phyloP scores from a whole-genome alignment of 2,113 vertebrate genomes.

The Columba livia region DNA sequence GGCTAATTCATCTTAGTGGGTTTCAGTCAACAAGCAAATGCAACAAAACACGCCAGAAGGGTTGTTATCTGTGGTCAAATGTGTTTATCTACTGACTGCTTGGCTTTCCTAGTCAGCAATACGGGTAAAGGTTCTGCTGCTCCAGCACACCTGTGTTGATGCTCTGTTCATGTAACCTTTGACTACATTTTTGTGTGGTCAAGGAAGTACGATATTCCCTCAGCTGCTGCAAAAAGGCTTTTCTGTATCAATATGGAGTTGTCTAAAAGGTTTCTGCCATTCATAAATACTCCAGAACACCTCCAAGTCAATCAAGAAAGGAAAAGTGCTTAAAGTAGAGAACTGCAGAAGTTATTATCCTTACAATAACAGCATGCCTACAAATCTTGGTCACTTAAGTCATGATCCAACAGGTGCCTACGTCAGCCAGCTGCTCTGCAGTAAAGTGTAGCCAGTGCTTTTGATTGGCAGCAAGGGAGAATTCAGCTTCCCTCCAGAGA shows the following conservation, averaged over 20 bases:
- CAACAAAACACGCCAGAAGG: background rate
- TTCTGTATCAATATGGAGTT: background rate
- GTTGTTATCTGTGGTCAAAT: background rate
- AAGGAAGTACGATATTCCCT: background rate
- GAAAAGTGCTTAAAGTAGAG: background rate
- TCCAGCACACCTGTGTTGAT: background rate
- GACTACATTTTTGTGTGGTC: background rate
- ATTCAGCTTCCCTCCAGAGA: background rate
- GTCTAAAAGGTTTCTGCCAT: background rate
- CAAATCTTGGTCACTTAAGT: background rate
- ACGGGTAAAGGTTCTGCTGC: background rate
- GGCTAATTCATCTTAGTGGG: background rate
- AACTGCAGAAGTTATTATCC: background rate
- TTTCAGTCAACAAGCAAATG: background rate
- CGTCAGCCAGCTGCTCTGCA: background rate
- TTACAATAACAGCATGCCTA: background rate
- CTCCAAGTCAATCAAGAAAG: background rate
- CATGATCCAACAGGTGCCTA: background rate
- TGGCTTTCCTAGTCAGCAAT: background rate
- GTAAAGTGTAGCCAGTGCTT: background rate
- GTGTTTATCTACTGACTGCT: background rate
- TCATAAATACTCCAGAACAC: background rate
- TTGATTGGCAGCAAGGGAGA: background rate
- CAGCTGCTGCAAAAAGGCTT: background rate
- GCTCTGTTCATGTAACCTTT: background rate